A percentile compares a stretch with the other conserved stretches of the same genome.
phyloP scores from a whole-genome alignment of 2,888 invertebrate genomes.

The Chrysolina haemoptera region DNA sequence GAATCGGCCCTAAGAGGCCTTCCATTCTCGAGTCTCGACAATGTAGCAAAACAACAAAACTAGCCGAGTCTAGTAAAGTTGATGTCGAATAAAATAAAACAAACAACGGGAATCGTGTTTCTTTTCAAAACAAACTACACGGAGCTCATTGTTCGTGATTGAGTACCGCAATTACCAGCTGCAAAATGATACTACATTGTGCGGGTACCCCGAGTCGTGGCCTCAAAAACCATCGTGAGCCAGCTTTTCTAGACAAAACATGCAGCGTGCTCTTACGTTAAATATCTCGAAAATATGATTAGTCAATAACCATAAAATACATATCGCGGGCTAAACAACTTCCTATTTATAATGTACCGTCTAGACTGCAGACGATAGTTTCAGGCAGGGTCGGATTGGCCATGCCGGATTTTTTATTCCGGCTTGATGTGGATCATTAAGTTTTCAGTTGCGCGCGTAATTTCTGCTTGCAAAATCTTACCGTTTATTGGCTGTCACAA shows the following conservation, averaged over 20 bases:
- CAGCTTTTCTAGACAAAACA: conserved; percentile 37
- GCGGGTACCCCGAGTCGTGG: background rate
- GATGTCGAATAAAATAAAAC: background rate
- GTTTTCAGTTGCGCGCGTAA: background rate
- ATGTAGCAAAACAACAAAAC: conserved; percentile 4
- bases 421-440: background rate
- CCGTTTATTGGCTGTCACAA: too few species aligned
- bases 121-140: conserved; percentile 19
- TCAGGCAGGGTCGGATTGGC: conserved; percentile 11
- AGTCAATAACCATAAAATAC: conserved; percentile 63
- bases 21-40: too few species aligned
- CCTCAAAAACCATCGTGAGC: conserved; percentile 15
- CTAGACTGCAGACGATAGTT: conserved; percentile 57
- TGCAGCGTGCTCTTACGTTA: conserved; percentile 38
- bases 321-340: conserved; percentile 61
- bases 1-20: too few species aligned
- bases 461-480: background rate
- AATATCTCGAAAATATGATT: conserved; percentile 58
- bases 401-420: background rate
- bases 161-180: conserved; percentile 19
- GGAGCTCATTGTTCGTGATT: conserved; percentile 20
- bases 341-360: conserved; percentile 65
- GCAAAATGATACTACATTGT: conserved; percentile 12
- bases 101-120: conserved; percentile 16
- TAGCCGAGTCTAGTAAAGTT: conserved; percentile 16